Evolutionary conservation across 2,888 invertebrate genomes (phyloP), one percentile per base, ranked within the genome.

Genomic region (Drosophila barbarae): DNA sequence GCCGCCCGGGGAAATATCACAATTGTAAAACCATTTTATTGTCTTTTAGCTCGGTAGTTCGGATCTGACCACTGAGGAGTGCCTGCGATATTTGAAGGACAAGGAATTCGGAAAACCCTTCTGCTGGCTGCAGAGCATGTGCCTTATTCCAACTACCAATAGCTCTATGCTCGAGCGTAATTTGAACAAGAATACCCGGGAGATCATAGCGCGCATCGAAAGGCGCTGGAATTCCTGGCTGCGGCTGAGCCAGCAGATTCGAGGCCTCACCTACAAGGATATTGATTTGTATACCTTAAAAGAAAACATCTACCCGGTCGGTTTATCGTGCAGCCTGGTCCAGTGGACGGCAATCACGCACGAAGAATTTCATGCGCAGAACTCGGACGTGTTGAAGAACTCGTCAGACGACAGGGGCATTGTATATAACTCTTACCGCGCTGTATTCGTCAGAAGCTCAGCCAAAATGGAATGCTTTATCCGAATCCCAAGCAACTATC

Each of bases 71-170:
- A 6, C 47, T 4, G 63, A 63, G 6, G 64, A 72, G n/a, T 79
- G 84, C 23, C 15, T 81, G 49, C 63, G 54, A 8, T 66, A 55
- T 38, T 42, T 78, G 18, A 32, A 44, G 4, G 84, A 88, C 15
- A 85, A 87, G 32, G 92, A 93, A 75, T 90, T 94, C 52, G 98
- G 98, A 0, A 93, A 93, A 75, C 96, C 97, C 0, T 98, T 96
- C 86, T 91, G 92, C 69, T 98, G 98, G 98, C 95, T 95, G 0
- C 98, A 98, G 89, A 92, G 93, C 88, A 92, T 98, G 90, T 95
- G 96, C 83, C 97, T 98, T 0, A 90, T 98, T 67, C 93, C 96
- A 84, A 96, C 96, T 78, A 91, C 93, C 84, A 90, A 91, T 30
- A 58, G 67, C 18, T 55, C 70, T 0, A 71, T 72, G 39, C n/a